Conservation (phyloP, 2,113 vertebrate species). For the Ceyx melanurus region DNA sequence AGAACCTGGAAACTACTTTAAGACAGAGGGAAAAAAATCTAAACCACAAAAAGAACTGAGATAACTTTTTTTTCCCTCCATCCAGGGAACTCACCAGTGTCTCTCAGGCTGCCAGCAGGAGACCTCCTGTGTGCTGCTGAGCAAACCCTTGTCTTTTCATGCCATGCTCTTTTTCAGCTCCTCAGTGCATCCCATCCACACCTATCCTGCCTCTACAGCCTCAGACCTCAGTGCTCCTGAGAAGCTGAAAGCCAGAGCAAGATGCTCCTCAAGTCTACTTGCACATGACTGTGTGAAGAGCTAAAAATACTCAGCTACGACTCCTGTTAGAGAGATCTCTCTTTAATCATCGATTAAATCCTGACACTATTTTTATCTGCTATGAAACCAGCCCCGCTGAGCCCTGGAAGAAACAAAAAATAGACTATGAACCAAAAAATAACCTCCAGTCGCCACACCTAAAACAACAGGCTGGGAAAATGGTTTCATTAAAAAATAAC, state of each 20-base stretch:
- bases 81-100: not conserved
- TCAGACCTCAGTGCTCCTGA: not conserved
- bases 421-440: constrained; percentile 19
- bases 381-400: constrained; percentile 33
- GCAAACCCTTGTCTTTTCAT: not conserved
- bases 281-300: not conserved
- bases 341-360: not conserved
- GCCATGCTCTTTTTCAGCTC: not conserved
- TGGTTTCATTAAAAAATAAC: constrained; percentile 83
- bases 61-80: not conserved
- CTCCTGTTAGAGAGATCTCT: not conserved
- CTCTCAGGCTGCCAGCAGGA: not conserved
- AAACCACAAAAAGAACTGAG: not conserved
- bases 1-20: not conserved
- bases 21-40: not conserved
- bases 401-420: constrained; percentile 51
- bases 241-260: not conserved
- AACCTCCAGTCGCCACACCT: constrained; percentile 55
- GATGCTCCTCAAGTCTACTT: not conserved
- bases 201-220: not conserved
- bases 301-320: not conserved
- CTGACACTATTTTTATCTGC: constrained; percentile 45
- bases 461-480: constrained; percentile 77
- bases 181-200: not conserved
- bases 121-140: not conserved